These are phyloP conservation scores for Willowsia nigromaculata DNA, from an alignment of 2,888 invertebrate species.

Conservation along the genomic window DNA sequence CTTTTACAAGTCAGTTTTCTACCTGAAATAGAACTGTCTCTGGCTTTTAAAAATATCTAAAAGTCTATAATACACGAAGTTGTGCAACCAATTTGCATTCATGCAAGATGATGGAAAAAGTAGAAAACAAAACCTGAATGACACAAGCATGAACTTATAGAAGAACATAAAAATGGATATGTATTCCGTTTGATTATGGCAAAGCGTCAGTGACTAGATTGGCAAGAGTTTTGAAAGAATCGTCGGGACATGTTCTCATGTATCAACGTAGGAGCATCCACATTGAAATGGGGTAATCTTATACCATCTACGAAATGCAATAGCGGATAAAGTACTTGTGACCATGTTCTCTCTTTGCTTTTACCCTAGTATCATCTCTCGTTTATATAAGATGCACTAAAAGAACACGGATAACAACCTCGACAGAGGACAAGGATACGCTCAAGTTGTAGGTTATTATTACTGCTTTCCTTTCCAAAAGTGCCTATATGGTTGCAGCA, in stretches of 20 bases:
- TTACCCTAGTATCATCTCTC: background rate
- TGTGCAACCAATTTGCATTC: background rate
- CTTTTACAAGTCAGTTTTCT: background rate
- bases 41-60: background rate
- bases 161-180: background rate
- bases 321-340: too few species aligned
- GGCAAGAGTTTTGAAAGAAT: constrained; percentile 4
- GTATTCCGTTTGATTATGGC: constrained; percentile 1
- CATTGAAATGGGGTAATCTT: too few species aligned
- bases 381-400: constrained; percentile 19
- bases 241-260: too few species aligned
- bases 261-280: too few species aligned
- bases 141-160: background rate
- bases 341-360: too few species aligned
- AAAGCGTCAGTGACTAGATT: background rate
- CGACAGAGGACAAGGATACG: constrained; percentile 62
- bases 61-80: background rate
- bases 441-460: constrained; percentile 59
- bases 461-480: background rate
- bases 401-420: constrained; percentile 16
- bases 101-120: background rate
- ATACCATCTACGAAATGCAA: too few species aligned
- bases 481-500: background rate
- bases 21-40: background rate
- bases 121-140: background rate